Base-by-base conservation (phyloP, 1,140 invertebrate genomes). In the Propsilocerus akamusi region DNA sequence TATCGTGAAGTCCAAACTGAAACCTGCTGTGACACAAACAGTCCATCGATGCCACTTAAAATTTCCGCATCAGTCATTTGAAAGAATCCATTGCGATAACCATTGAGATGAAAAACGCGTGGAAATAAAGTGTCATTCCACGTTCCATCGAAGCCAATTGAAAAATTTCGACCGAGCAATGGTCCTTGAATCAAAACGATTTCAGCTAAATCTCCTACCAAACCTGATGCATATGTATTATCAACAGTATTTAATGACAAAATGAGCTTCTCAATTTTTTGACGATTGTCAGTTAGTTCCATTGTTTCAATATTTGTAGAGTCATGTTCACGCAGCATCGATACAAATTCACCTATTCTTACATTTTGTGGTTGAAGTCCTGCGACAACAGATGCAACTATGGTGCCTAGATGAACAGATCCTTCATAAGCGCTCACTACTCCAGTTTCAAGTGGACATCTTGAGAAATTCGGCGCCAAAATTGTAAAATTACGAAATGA, bases 121-220 rank as follows among this genome's bases (percentile, higher is more conserved):
- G 79, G 77, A 11, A 74, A 55, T 10, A 74, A 55, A 1, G 74
- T 74, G 53, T 75, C 74, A 52, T 82, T 79, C 79, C 79, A 83
- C 34, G 68, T 69, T 37, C 76, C 77, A 17, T 60, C 64, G 17
- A 68, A 66, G 26, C 75, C 77, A 7, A 81, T 59, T 26, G 62
- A 54, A 0, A 58, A 26, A 0, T 57, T 58, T 0, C 62, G 51
- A 1, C 65, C 60, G 5, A 64, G 57, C 41, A 65, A 51, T 5
- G 73, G 71, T 3, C 74, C 76, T 59, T 80, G 76, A 53, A 74
- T 71, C 6, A 80, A 61, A 14, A 71, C 65, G 30, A 76, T 68
- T 63, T 80, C 75, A 7, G 75, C 77, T 52, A 81, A 61, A 57
- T 80, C 76, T 34, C 77, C 77, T 2, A 41, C 17, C 12, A 32